Base-by-base conservation (phyloP, 2,888 invertebrate species). In the Tipula confusa region DNA sequence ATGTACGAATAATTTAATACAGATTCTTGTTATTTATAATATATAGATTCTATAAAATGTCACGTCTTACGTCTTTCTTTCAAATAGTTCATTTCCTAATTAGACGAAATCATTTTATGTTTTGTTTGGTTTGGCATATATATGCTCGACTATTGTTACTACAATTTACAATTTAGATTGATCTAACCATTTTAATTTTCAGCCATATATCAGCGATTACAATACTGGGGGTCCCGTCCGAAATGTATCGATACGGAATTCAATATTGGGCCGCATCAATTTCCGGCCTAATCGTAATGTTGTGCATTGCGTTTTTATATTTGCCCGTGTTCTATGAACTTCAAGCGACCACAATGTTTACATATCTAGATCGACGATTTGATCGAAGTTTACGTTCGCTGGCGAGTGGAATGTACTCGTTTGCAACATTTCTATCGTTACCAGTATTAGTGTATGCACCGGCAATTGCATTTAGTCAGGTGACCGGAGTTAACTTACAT, bases 381-480 rank as follows among this genome's bases (percentile, higher is more conserved):
- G 80, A 80, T 80, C 29, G 29, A n/a, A 29, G 31, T 15, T 80
- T 29, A 80, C 80, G 80, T 15, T 29, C 29, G n/a, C 29, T 80
- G 31, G 80, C 80, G 0, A 80, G 80, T 80, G 80, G 92, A 1
- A 86, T 93, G 9, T 93, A 92, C 86, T 91, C 92, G 0, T 87
- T 93, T 29, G 91, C 92, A 82, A 89, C 92, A 85, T 87, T 93
- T 15, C 89, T 92, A 86, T 89, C 92, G 84, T 87, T 93, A 18
- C 93, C 94, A 0, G 91, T 94, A 81, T 93, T 94, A 2, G 93
- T 94, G 29, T 94, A 94, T 86, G 92, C 94, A 3, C 94, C 94
- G 0, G 91, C 94, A 0, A 88, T 94, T 86, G 94, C 94, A 0
- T 93, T 94, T 86, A 92, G 93, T 87, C 91, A 94, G 88, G 95